A percentile compares a stretch with the other conserved stretches of the same genome.
These are phyloP conservation scores for Prenolepis imparis DNA, from an alignment of 2,888 invertebrate species.

Conservation along the genomic window DNA sequence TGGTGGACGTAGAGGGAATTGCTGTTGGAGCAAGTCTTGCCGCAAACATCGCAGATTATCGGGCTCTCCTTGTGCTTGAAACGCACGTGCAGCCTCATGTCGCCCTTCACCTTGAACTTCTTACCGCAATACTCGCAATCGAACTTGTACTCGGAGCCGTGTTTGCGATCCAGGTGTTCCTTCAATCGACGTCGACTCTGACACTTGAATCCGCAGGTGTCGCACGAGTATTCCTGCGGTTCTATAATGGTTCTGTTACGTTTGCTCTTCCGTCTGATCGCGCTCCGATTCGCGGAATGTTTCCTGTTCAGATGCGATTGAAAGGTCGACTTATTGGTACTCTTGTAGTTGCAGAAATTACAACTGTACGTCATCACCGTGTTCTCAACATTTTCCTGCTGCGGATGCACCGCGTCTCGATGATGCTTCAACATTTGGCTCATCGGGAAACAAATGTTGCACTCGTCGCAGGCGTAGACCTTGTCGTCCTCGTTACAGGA, in stretches of 20 bases:
- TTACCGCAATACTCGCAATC: constrained; percentile 79
- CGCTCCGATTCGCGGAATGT: constrained; percentile 63
- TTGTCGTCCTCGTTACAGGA: constrained; percentile 70
- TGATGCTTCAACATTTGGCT: constrained; percentile 75
- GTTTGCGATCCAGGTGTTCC: constrained; percentile 80
- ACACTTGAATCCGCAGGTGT: constrained; percentile 76
- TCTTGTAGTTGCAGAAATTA: constrained; percentile 75
- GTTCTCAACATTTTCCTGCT: constrained; percentile 54
- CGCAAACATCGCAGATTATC: constrained; percentile 82
- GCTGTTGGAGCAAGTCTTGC: constrained; percentile 81
- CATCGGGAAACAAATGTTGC: constrained; percentile 76
- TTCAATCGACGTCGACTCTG: constrained; percentile 79
- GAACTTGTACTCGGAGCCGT: constrained; percentile 79
- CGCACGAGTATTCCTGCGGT: constrained; percentile 71
- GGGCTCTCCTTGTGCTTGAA: constrained; percentile 82
- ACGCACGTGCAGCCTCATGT: constrained; percentile 81
- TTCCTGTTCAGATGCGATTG: constrained; percentile 76
- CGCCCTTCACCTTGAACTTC: constrained; percentile 83
- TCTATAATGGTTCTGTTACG: constrained; percentile 33
- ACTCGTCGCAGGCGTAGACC: constrained; percentile 74
- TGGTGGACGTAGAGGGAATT: constrained; percentile 82
- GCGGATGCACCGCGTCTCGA: constrained; percentile 63
- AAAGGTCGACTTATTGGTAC: constrained; percentile 75
- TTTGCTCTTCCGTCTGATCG: constrained; percentile 50
- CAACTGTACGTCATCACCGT: constrained; percentile 64